Conservation (phyloP, 2,888 invertebrate species). For the Epinotia ramella region DNA sequence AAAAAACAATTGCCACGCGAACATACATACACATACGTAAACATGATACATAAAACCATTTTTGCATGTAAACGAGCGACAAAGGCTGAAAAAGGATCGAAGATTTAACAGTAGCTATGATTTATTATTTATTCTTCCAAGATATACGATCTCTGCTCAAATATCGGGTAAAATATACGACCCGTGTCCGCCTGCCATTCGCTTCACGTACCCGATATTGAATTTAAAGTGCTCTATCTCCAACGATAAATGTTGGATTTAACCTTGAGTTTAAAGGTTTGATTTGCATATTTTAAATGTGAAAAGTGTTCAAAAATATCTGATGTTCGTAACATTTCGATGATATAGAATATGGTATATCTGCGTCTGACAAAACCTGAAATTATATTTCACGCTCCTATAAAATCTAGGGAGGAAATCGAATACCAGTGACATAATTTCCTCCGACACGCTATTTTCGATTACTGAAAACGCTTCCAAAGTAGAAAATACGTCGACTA, state of each 20-base stretch:
- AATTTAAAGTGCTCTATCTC: conserved; percentile 25
- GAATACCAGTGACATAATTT: no score
- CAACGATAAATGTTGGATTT: neutral
- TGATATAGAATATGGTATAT: no score
- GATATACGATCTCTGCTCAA: conserved; percentile 4
- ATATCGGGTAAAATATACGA: conserved; percentile 10
- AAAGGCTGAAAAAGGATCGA: neutral
- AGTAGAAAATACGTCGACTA: no score
- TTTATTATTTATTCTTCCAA: conserved; percentile 18
- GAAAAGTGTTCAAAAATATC: neutral
- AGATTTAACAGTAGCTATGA: neutral
- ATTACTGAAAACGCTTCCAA: no score
- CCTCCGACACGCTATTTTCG: no score
- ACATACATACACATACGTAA: neutral
- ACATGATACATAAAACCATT: neutral
- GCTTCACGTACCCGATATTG: conserved; percentile 16
- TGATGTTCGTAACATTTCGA: no score
- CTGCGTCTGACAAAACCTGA: no score
- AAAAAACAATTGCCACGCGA: no score
- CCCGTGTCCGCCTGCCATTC: conserved; percentile 11
- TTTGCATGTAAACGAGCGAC: neutral
- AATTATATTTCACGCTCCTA: no score
- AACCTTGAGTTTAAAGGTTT: neutral
- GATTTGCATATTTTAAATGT: neutral
- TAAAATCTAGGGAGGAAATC: no score